Percentiles rank a stretch among this genome's conserved stretches.
Conservation (phyloP, 92 coral and sea anemone genomes). For the Epizoanthus ramosus region DNA sequence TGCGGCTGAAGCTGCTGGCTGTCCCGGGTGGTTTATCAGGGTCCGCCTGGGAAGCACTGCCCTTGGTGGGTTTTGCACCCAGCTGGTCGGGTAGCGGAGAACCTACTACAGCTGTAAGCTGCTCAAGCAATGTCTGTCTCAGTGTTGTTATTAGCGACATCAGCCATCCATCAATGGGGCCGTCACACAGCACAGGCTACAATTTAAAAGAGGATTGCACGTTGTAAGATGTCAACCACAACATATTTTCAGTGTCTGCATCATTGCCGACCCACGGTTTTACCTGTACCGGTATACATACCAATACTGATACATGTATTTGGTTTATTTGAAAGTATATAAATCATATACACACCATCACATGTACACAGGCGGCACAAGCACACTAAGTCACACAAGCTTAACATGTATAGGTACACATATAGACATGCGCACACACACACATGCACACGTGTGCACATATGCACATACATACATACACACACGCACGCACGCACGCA, state of each 20-base stretch:
- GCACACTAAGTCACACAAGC: too few relatives aligned
- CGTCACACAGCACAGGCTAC: constrained; percentile 90
- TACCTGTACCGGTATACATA: too few relatives aligned
- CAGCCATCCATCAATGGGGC: constrained; percentile 94
- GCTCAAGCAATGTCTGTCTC: constrained; percentile 77
- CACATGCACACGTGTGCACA: too few relatives aligned
- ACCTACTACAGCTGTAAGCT: constrained; percentile 60
- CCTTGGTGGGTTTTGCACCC: constrained; percentile 9
- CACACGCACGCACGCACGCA: too few relatives aligned
- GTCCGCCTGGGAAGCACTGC: constrained; percentile 22
- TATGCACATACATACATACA: too few relatives aligned
- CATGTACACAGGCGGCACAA: neutral
- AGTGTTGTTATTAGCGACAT: constrained; percentile 60
- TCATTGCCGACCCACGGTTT: too few relatives aligned
- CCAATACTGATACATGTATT: too few relatives aligned
- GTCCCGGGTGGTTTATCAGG: constrained; percentile 58
- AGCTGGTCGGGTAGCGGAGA: constrained; percentile 34
- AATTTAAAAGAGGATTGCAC: neutral
- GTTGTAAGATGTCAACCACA: too few relatives aligned
- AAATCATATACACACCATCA: neutral
- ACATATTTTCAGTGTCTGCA: too few relatives aligned
- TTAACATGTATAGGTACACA: too few relatives aligned
- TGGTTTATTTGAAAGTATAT: too few relatives aligned
- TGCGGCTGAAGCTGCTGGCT: constrained; percentile 56
- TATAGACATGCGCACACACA: too few relatives aligned